phyloP scores from a whole-genome alignment of 1,140 invertebrate species.

The Monochamus saltuarius region DNA sequence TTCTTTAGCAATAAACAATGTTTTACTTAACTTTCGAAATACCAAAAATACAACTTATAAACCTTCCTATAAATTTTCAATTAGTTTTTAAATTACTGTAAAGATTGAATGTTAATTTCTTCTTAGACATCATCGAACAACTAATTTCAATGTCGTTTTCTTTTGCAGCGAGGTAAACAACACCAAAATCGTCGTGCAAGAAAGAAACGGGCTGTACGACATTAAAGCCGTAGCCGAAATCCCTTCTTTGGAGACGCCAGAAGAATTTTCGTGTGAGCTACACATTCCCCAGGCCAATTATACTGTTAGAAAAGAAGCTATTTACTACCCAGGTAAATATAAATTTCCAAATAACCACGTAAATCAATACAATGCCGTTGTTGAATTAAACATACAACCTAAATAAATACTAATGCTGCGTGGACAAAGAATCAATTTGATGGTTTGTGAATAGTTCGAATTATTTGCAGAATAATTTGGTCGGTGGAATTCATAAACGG shows the following conservation, averaged over 20 bases:
- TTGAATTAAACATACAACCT: too few relatives aligned
- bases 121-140: not conserved
- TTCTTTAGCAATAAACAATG: too few relatives aligned
- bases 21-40: too few relatives aligned
- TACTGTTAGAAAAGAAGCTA: constrained; percentile 62
- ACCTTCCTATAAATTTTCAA: too few relatives aligned
- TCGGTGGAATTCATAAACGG: too few relatives aligned
- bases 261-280: constrained; percentile 65
- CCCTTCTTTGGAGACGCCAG: constrained; percentile 58
- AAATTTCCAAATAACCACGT: not conserved
- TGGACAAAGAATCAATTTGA: too few relatives aligned
- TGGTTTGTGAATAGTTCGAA: too few relatives aligned
- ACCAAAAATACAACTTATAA: too few relatives aligned
- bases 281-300: constrained; percentile 67
- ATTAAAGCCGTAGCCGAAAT: constrained; percentile 42
- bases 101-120: constrained; percentile 2
- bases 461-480: too few relatives aligned
- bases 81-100: too few relatives aligned
- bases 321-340: constrained; percentile 64
- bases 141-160: constrained; percentile 6
- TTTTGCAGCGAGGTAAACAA: constrained; percentile 40
- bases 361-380: too few relatives aligned
- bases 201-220: constrained; percentile 53
- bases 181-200: constrained; percentile 49
- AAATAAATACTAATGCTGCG: too few relatives aligned